Evolutionary conservation across 1,140 invertebrate genomes (phyloP).

Genomic region (Linepithema humile): DNA sequence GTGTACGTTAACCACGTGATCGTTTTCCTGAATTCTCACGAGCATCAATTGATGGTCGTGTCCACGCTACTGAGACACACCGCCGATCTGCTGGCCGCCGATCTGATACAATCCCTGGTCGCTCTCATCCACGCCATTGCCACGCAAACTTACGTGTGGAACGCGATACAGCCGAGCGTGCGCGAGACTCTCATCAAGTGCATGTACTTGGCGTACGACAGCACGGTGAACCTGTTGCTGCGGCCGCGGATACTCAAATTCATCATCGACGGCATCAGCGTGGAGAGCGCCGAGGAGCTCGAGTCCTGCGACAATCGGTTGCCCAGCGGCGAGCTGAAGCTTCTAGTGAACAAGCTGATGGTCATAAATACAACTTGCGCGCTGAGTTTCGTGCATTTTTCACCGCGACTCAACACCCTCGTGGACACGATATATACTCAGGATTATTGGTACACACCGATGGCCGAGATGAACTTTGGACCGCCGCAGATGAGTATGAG

Average conservation of each 20-base stretch:
- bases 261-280: constrained; percentile 83
- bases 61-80: constrained; percentile 81
- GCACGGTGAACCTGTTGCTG: constrained; percentile 81
- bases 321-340: constrained; percentile 78
- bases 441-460: constrained; percentile 82
- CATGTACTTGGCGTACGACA: constrained; percentile 82
- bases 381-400: constrained; percentile 81
- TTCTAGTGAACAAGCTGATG: constrained; percentile 82
- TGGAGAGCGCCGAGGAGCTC: constrained; percentile 82
- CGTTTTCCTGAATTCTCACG: constrained; percentile 80
- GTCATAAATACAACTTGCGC: constrained; percentile 82
- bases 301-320: constrained; percentile 81
- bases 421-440: constrained; percentile 82
- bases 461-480: constrained; percentile 83
- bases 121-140: constrained; percentile 80
- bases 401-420: constrained; percentile 79
- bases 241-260: constrained; percentile 82
- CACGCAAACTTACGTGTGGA: constrained; percentile 78
- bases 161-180: constrained; percentile 75
- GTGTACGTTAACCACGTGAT: constrained; percentile 73
- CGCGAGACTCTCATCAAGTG: constrained; percentile 82
- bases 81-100: constrained; percentile 80
- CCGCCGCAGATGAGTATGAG: constrained; percentile 83
- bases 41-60: constrained; percentile 79
- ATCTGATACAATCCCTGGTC: constrained; percentile 82